Percentiles rank a stretch among this genome's conserved stretches.
Evolutionary conservation across 2,113 vertebrate species (phyloP).

Genomic region (Myiozetetes cayanensis): DNA sequence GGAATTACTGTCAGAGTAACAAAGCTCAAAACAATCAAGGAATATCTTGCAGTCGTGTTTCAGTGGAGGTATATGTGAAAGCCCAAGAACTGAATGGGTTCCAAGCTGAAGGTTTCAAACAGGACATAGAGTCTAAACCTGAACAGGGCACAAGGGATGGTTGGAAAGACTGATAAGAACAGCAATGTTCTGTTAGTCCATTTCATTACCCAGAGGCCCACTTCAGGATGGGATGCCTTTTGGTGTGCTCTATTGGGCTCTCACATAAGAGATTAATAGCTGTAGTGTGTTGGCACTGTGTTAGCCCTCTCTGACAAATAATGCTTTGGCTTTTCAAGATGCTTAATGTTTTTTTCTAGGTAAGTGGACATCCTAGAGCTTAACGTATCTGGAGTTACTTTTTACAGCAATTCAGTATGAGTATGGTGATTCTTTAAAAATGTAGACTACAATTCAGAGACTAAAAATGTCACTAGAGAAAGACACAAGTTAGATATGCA

Average conservation of each 20-base stretch:
- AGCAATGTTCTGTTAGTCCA: background rate
- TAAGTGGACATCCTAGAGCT: background rate
- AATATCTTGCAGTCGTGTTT: background rate
- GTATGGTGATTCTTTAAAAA: background rate
- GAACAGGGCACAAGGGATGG: no score
- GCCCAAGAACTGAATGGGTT: background rate
- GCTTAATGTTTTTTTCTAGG: background rate
- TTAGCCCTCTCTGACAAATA: background rate
- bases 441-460: background rate
- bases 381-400: background rate
- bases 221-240: background rate
- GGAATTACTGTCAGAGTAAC: background rate
- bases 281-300: background rate
- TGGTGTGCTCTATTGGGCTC: background rate
- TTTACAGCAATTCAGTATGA: background rate
- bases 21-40: background rate
- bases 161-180: background rate
- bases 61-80: background rate
- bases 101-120: background rate
- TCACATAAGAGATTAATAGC: rapidly evolving
- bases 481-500: background rate
- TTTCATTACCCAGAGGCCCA: background rate
- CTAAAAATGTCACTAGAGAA: background rate
- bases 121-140: background rate
- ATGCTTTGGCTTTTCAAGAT: background rate